Evolutionary conservation across 2,888 invertebrate genomes (phyloP), one percentile per base, ranked within the genome.

Genomic region (Pammene aurita): DNA sequence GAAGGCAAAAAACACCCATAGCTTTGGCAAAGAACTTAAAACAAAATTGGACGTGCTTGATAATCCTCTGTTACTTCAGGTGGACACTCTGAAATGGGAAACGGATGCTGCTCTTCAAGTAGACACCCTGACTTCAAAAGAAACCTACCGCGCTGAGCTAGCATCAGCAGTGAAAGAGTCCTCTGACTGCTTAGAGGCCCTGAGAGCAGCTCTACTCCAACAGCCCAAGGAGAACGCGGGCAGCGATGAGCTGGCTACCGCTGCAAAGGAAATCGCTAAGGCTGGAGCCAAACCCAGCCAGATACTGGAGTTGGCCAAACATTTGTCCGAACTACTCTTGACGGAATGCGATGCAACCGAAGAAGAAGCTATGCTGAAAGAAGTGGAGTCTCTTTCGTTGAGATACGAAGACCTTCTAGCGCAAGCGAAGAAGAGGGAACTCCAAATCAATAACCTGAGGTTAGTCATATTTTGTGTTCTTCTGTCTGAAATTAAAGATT

Each of bases 101-200:
- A 94, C 94, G 14, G 96, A 97, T 78, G 94, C 94, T 0, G 95
- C 95, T 0, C 95, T 96, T 6, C 97, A 97, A 92, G 97, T 97
- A 0, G 95, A 97, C 80, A 97, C 97, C 0, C 85, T 97, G 50
- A 96, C 96, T 52, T 95, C 96, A 5, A 96, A 96, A 83, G 97
- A 97, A 80, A 97, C 97, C 0, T 97, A 97, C 80, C 88, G 95
- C 66, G 95, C 94, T 76, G 97, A 97, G 84, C 86, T 97, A 46
- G 93, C 94, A 50, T 94, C 95, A 5, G 97, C 97, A 0, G 93
- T 97, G 5, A 89, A 88, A 54, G 97, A 97, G 80, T 95, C 96
- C 73, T 93, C 93, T 58, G 93, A 92, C 7, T 94, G 95, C 71
- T 87, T 97, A 5, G 94, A 95, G 65, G 93, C 94, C 9, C 87